These are phyloP conservation scores for Alexandromys fortis DNA, from an alignment of 2,113 vertebrate genomes.

Conservation along the genomic window DNA sequence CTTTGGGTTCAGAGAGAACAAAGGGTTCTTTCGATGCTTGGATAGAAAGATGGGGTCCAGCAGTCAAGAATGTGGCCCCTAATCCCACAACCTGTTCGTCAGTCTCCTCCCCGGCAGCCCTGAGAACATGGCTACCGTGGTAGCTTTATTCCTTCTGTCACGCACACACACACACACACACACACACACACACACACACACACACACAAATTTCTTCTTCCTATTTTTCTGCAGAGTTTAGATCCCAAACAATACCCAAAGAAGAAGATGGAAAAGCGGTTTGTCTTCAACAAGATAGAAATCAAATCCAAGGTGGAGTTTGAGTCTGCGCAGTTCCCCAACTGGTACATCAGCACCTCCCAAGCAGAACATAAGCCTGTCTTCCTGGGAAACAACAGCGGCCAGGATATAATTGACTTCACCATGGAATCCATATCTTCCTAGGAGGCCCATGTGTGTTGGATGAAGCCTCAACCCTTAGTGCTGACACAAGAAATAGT, in stretches of 20 bases:
- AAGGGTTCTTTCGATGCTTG: not conserved
- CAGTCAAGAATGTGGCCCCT: not conserved
- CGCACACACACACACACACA: not conserved
- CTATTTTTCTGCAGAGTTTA: conserved; percentile 63
- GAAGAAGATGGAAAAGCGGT: conserved; percentile 73
- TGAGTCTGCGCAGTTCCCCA: conserved; percentile 75
- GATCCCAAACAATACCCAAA: conserved; percentile 65
- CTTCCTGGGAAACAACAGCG: conserved; percentile 63
- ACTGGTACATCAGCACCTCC: conserved; percentile 81
- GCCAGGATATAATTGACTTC: conserved; percentile 72
- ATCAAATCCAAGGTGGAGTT: conserved; percentile 62
- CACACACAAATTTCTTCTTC: not conserved
- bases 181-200: not conserved
- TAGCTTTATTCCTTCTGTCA: not conserved
- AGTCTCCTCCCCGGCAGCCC: not conserved
- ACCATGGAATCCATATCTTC: conserved; percentile 31
- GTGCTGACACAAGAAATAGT: not conserved
- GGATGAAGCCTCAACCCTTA: too few relatives aligned
- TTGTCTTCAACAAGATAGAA: conserved; percentile 78
- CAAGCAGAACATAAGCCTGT: conserved; percentile 43
- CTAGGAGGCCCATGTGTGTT: not conserved
- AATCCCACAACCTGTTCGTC: not conserved
- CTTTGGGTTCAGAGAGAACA: not conserved
- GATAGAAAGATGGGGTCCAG: not conserved
- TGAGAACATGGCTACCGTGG: not conserved